Conservation (phyloP, 2,113 vertebrate species). For the Orientallactaga bullata region DNA sequence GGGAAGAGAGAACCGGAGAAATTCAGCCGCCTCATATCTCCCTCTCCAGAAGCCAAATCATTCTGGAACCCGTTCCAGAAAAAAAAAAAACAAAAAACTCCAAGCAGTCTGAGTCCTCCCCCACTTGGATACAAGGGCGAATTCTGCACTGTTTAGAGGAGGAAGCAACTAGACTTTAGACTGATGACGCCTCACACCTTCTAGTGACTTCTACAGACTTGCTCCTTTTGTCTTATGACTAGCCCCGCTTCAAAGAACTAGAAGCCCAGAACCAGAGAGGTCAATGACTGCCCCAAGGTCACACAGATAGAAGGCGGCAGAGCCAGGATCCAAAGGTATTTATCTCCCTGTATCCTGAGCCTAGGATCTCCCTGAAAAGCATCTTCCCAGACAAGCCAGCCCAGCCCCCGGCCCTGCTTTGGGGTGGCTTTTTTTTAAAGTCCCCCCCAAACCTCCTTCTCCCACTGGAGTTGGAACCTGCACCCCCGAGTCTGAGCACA, state of each 20-base stretch:
- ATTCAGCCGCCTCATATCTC: slow-evolving; percentile 79
- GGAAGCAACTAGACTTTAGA: slow-evolving; percentile 30
- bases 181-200: background rate
- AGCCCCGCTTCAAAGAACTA: slow-evolving; percentile 23
- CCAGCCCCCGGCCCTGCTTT: rapidly evolving
- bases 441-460: background rate
- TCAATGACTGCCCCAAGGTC: slow-evolving; percentile 45
- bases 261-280: background rate
- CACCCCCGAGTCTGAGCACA: background rate
- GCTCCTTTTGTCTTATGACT: slow-evolving; percentile 17
- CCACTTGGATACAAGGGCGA: background rate
- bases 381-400: background rate
- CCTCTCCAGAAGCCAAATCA: slow-evolving; percentile 80
- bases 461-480: too few relatives aligned
- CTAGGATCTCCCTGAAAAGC: background rate
- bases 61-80: slow-evolving; percentile 76
- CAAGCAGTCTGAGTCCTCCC: slow-evolving; percentile 40
- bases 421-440: background rate
- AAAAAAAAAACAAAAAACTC: background rate
- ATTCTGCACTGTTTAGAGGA: background rate
- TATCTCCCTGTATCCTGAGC: background rate
- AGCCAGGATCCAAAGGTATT: background rate
- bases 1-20: slow-evolving; percentile 70
- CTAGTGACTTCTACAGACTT: background rate
- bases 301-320: background rate